Base-by-base conservation (phyloP, 2,113 vertebrate genomes). In the Ammospiza caudacuta region DNA sequence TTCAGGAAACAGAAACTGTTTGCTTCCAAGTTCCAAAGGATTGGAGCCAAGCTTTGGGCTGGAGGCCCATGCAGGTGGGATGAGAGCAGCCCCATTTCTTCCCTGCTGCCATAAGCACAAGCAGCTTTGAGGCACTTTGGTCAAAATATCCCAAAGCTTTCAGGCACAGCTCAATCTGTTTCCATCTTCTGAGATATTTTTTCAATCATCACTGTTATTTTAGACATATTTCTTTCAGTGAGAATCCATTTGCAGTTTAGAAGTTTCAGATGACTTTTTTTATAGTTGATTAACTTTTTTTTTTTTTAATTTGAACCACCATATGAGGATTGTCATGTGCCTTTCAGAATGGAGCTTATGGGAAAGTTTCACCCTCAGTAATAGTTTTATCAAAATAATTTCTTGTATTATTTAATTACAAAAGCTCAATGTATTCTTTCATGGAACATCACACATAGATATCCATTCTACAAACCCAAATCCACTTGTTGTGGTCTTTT, bases 201-300 rank as follows among this genome's bases (percentile, higher is more conserved):
- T 89, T 41, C 31, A 64, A 1, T 80, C 19, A 25, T 28, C 23
- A 4, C 7, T 85, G 11, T 55, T 76, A 39, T n/a, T 95, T 84
- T n/a, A 81, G 28, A 57, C 1, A 0, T 35, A 43, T 51, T 94
- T 87, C 39, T 87, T 68, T 23, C 0, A 0, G 22, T 49, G 41
- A 57, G 6, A 25, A n/a, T 76, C n/a, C n/a, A 51, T 82, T 82
- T 81, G 24, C 39, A 68, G 39, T 72, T 91, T 52, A 64, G 44
- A 91, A 92, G 57, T 16, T 31, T 49, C 19, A 77, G 73, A 66
- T 33, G 4, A 18, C 6, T n/a, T 54, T 64, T 63, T 67, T 55
- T 14, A 33, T 39, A 72, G 25, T 35, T 1, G 1, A 31, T 78
- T 20, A 2, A 52, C 7, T 67, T 33, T 55, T 41, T 41, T 41